Evolutionary conservation across 2,888 invertebrate species (phyloP), one percentile per base, ranked within the genome.

Genomic region (Atrina japonica): DNA sequence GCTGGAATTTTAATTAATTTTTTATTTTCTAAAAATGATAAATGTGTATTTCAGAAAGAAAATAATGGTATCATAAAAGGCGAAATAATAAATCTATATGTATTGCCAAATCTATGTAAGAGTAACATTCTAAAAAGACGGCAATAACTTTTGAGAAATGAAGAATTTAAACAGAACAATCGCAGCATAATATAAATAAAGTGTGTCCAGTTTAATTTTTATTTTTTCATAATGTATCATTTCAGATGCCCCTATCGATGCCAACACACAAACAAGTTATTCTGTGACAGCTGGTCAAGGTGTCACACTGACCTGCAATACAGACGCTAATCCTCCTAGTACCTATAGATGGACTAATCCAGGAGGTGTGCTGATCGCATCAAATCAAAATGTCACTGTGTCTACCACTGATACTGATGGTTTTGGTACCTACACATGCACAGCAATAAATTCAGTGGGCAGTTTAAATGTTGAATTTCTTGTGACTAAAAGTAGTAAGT

Each of bases 341-440:
- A 14, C 27, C 35, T 53, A 30, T 21, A n/a, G 35, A 16, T 53
- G 53, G 53, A 53, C n/a, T n/a, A n/a, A 29, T 14, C 53, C 30
- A 18, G 35, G 16, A 18, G 18, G 9, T 9, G n/a, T n/a, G 16
- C 53, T 5, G 53, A 35, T 53, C 30, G 27, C 21, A 7, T 16
- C 16, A 9, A 29, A 53, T 29, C 16, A 5, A 21, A 1, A n/a
- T 9, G 29, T 30, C n/a, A 2, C 53, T 21, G 29, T 53, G 18
- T 30, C 14, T n/a, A 9, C 18, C 53, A 29, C 18, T 25, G 21
- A 47, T 7, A 23, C 18, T 2, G 25, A 16, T 16, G 35, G 49
- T 29, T 50, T 58, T n/a, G 70, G 70, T 0, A 29, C 25, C 40
- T 66, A 71, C 53, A 61, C 53, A 5, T 71, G 70, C 50, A 66